phyloP scores from a whole-genome alignment of 2,888 invertebrate genomes.

The Drosophila anomalata region DNA sequence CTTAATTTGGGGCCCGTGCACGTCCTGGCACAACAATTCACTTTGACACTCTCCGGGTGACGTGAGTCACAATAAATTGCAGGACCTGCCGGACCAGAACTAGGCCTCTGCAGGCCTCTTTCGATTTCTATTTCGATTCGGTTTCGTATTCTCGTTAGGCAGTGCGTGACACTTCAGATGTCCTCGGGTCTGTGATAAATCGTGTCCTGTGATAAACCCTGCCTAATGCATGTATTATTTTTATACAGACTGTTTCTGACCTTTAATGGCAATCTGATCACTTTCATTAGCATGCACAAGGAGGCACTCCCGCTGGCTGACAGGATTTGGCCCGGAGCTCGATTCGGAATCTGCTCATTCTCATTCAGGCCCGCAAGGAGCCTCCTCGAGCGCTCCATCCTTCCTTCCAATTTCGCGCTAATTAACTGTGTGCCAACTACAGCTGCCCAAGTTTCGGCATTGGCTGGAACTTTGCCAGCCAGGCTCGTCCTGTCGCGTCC shows the following conservation, averaged over 20 bases:
- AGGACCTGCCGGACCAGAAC: slow-evolving; percentile 24
- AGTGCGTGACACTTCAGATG: slow-evolving; percentile 65
- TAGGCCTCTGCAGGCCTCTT: slow-evolving; percentile 28
- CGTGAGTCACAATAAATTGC: slow-evolving; percentile 39
- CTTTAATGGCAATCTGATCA: slow-evolving; percentile 70
- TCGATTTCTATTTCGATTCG: slow-evolving; percentile 58
- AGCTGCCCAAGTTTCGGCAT: slow-evolving; percentile 42
- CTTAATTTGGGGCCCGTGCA: slow-evolving; percentile 67
- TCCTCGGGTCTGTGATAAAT: slow-evolving; percentile 58
- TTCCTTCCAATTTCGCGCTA: slow-evolving; percentile 69
- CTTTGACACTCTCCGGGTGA: slow-evolving; percentile 53
- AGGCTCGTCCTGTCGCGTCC: slow-evolving; percentile 19
- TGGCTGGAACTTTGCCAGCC: slow-evolving; percentile 73
- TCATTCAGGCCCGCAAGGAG: background rate
- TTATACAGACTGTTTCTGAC: slow-evolving; percentile 40
- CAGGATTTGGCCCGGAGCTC: slow-evolving; percentile 6
- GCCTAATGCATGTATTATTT: slow-evolving; percentile 66
- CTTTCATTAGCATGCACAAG: slow-evolving; percentile 72
- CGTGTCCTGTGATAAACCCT: slow-evolving; percentile 51
- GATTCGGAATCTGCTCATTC: slow-evolving; percentile 30
- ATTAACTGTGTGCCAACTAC: slow-evolving; percentile 75
- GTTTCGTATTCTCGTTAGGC: background rate
- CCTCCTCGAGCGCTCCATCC: background rate
- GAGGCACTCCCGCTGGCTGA: slow-evolving; percentile 8
- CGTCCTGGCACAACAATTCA: slow-evolving; percentile 63